A percentile compares a stretch with the other conserved stretches of the same genome.
Conservation (phyloP, 2,797 vertebrate genomes). For the Ispidina lecontei region DNA sequence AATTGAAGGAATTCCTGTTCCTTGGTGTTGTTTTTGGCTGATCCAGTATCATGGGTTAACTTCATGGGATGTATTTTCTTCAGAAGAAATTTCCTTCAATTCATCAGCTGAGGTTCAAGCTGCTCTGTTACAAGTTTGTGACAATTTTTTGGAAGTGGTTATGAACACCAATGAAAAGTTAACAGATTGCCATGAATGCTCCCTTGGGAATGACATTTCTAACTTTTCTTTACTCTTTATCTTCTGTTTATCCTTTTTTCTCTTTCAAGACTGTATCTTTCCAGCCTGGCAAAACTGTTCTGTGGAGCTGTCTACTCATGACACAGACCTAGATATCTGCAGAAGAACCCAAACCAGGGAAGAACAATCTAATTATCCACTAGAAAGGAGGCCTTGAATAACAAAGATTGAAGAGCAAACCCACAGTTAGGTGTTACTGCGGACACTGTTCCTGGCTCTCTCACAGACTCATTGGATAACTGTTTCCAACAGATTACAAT, state of each 20-base stretch:
- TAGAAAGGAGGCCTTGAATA: not conserved
- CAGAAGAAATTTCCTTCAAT: conserved; percentile 83
- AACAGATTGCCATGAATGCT: conserved; percentile 50
- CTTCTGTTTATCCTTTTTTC: conserved; percentile 42
- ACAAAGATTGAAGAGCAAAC: not conserved
- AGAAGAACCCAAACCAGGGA: not conserved
- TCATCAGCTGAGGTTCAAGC: conserved; percentile 74
- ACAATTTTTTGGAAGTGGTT: conserved; percentile 59
- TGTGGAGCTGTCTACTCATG: not conserved
- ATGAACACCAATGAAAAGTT: conserved; percentile 29
- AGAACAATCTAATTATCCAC: not conserved
- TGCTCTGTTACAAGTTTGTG: conserved; percentile 65
- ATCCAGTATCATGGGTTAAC: conserved; percentile 70
- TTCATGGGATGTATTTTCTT: conserved; percentile 80
- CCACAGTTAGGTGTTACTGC: not conserved
- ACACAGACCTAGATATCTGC: not conserved
- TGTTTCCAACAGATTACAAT: not conserved
- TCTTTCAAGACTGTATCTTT: not conserved
- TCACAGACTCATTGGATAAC: not conserved
- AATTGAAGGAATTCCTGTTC: conserved; percentile 77
- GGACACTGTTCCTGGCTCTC: not conserved
- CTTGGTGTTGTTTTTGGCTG: conserved; percentile 73
- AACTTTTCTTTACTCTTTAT: conserved; percentile 53
- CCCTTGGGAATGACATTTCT: conserved; percentile 50
- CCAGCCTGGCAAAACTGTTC: not conserved